phyloP scores from a whole-genome alignment of 2,888 invertebrate genomes.

The Tanypteryx hageni region DNA sequence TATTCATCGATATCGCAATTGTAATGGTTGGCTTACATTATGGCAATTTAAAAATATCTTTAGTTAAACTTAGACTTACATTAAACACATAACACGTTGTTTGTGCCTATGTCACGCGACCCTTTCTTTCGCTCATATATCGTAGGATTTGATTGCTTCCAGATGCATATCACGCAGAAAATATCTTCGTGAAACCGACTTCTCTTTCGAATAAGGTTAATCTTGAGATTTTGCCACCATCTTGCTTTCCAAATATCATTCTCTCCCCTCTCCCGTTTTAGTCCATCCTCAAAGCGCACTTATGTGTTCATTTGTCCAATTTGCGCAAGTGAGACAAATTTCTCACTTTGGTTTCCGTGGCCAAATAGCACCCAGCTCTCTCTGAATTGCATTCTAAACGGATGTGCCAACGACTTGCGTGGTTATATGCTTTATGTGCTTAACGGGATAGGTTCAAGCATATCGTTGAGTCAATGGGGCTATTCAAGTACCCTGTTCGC shows the following conservation, averaged over 20 bases:
- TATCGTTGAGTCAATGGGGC: neutral
- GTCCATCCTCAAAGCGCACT: neutral
- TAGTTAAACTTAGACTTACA: too few relatives aligned
- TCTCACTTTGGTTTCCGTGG: neutral
- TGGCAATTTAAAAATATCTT: too few relatives aligned
- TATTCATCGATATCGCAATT: too few relatives aligned
- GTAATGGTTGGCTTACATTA: too few relatives aligned
- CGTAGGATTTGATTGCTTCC: too few relatives aligned
- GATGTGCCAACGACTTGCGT: neutral
- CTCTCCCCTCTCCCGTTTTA: neutral
- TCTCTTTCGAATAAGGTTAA: neutral
- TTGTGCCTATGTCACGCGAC: too few relatives aligned
- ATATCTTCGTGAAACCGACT: too few relatives aligned
- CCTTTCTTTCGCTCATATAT: too few relatives aligned
- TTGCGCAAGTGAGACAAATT: constrained; percentile 24
- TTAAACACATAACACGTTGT: too few relatives aligned
- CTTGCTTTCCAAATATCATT: neutral
- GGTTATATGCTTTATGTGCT: neutral
- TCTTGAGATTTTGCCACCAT: neutral
- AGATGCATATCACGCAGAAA: too few relatives aligned
- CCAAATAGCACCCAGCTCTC: neutral
- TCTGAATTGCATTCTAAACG: neutral
- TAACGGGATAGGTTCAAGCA: neutral
- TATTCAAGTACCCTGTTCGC: neutral
- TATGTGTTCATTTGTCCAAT: neutral